phyloP scores from a whole-genome alignment of 2,888 invertebrate genomes.

The Steinernema carpocapsae region DNA sequence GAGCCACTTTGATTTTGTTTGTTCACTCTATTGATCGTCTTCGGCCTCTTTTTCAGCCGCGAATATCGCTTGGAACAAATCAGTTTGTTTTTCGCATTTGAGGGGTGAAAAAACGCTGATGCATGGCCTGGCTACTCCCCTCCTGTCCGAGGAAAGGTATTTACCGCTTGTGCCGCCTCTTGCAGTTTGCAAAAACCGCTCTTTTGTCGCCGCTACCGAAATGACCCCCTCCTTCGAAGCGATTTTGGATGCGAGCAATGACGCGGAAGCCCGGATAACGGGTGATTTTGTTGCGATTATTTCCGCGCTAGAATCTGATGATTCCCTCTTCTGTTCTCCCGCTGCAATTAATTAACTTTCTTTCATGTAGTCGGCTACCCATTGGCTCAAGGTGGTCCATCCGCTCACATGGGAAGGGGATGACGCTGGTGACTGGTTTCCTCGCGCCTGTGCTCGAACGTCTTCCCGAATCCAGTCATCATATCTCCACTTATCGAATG shows the following conservation, averaged over 20 bases:
- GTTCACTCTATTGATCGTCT: constrained; percentile 4
- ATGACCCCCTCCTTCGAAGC: too few relatives aligned
- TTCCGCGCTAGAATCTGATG: constrained; percentile 8
- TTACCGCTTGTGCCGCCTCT: too few relatives aligned
- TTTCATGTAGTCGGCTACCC: constrained; percentile 24
- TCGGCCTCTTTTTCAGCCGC: background rate
- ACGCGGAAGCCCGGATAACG: background rate
- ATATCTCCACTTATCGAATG: constrained; percentile 3
- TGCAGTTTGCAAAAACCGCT: too few relatives aligned
- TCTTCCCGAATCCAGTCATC: constrained; percentile 25
- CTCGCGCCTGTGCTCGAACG: background rate
- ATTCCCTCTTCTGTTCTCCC: background rate
- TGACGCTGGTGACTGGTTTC: constrained; percentile 28
- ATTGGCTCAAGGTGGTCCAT: constrained; percentile 1
- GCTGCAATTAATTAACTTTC: constrained; percentile 32
- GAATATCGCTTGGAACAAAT: background rate
- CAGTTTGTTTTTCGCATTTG: constrained; percentile 11
- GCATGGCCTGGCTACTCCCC: background rate
- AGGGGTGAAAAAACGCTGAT: background rate
- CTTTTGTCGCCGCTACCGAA: too few relatives aligned
- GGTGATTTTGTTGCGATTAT: constrained; percentile 7
- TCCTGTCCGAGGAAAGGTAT: background rate
- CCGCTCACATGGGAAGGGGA: constrained; percentile 30
- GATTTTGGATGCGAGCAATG: too few relatives aligned
- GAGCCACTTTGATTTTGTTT: constrained; percentile 23